Base-by-base conservation (phyloP, 2,797 vertebrate genomes). In the Microctenopoma lineatum region DNA sequence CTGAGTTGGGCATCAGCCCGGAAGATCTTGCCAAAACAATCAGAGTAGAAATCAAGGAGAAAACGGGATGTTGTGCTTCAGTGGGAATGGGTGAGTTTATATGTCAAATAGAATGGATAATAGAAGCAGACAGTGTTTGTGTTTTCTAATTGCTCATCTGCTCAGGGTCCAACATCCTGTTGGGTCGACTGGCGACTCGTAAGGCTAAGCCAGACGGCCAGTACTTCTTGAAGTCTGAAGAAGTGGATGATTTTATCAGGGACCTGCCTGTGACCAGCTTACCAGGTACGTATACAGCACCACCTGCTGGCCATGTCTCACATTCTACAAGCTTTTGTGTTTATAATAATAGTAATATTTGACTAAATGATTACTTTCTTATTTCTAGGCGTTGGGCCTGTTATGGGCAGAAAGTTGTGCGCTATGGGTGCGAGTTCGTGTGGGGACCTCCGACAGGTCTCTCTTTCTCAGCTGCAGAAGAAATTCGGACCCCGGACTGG, bases 161-260 rank as follows among this genome's bases (percentile, higher is more conserved):
- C 55, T 69, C 85, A 99, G 98, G 96, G 81, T 97, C 98, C 77
- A 99, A 99, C 92, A 99, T 99, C 90, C 96, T 99, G 70, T 86
- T 99, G 92, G 98, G 98, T 84, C 96, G 96, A 86, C 95, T 99
- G 93, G 96, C 97, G 48, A 99, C 97, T 29, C 95, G 96, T 25
- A 96, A 94, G 90, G 98, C 98, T 83, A 99, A 99, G 80, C 98
- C 98, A 56, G 94, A 99, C 32, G 97, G 97, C 12, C 97, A 97
- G 14, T 94, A 97, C 92, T 94, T 97, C 80, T 91, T 99, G 69
- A 96, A 95, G 84, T 92, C 96, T 41, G 96, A 98, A 84, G 95
- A 97, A 59, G 97, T 98, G 29, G 98, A 99, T 80, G 98, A 99
- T 85, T 99, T 99, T 85, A 97, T 99, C 77, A 94, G 96, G 91